Evolutionary conservation across 1,140 invertebrate species (phyloP), one percentile per base, ranked within the genome.

Genomic region (Pantala flavescens): DNA sequence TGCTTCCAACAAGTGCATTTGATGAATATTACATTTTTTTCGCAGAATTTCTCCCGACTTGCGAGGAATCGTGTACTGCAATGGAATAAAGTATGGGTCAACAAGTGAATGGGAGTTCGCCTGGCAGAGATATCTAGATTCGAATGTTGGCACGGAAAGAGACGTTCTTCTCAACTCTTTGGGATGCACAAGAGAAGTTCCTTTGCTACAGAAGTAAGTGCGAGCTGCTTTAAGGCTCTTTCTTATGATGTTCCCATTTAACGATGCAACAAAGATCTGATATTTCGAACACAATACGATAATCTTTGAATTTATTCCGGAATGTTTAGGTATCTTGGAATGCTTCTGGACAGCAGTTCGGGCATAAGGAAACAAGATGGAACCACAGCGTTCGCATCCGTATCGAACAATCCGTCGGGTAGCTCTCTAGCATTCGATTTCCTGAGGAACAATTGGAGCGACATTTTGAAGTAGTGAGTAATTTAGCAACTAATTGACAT

Each of bases 61-160:
- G 28, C 80, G 83, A 73, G 75, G 76, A 7, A 73, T 82, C 0
- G 82, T 86, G 11, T 86, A 84, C 76, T 88, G 86, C 78, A 81
- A 80, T 11, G 86, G 82, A 0, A 82, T 88, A 5, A 78, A 79
- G 72, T 75, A 82, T 36, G 86, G 86, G 1, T 80, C 80, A 0
- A 79, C 82, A 73, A 76, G 79, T 7, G 87, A 87, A 75, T 88
- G 85, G 85, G 78, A 85, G 42, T 85, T 84, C 78, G 76, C 82
- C 7, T 84, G 84, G 79, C 74, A 81, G 10, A 77, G 81, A 71
- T 88, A 85, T 75, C 75, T 81, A 28, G 76, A 77, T 10, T 77
- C 83, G 3, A 81, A 82, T 75, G 82, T 84, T 12, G 82, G 79
- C 2, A 76, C 81, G 0, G 16, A 63, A 21, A 63, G 49, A 21